Conservation (phyloP, 2,888 invertebrate genomes). For the Caenorhabditis sp. region DNA sequence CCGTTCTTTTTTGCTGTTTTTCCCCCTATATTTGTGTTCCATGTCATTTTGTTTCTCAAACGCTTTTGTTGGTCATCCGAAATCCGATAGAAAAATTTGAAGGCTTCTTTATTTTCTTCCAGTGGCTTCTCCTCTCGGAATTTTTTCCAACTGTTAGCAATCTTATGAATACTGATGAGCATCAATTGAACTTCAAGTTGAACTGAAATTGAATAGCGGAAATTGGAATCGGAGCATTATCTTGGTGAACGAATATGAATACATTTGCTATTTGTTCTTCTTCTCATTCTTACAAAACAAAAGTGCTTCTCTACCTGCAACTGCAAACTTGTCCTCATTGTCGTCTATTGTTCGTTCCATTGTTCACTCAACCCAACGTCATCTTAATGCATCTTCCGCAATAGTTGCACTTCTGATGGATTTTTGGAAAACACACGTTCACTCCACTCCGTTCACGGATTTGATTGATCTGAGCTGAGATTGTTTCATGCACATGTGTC, state of each 20-base stretch:
- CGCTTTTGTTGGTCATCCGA: not conserved
- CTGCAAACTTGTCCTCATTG: conserved; percentile 35
- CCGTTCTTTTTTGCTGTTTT: not conserved
- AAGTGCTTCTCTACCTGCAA: not conserved
- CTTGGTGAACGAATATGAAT: too few species aligned
- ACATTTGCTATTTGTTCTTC: not conserved
- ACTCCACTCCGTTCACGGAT: too few species aligned
- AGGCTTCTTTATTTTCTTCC: conserved; percentile 11
- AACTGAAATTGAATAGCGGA: conserved; percentile 11
- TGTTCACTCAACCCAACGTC: conserved; percentile 21
- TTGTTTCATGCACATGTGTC: too few species aligned
- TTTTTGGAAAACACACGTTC: conserved; percentile 41
- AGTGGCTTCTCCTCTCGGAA: not conserved
- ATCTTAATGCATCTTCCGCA: conserved; percentile 46
- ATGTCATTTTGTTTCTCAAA: not conserved
- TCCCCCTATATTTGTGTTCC: not conserved
- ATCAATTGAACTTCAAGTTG: not conserved
- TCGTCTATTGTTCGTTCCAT: conserved; percentile 37
- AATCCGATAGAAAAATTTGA: not conserved
- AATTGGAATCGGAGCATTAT: too few species aligned
- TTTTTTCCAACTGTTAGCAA: not conserved
- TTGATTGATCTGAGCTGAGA: too few species aligned
- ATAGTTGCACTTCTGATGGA: conserved; percentile 41
- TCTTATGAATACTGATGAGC: conserved; percentile 4
- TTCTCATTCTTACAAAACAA: not conserved